Evolutionary conservation across 37 sponge, comb jelly and placozoan genomes (phyloP), one percentile per base, ranked within the genome.

Genomic region (Geodia barretti): DNA sequence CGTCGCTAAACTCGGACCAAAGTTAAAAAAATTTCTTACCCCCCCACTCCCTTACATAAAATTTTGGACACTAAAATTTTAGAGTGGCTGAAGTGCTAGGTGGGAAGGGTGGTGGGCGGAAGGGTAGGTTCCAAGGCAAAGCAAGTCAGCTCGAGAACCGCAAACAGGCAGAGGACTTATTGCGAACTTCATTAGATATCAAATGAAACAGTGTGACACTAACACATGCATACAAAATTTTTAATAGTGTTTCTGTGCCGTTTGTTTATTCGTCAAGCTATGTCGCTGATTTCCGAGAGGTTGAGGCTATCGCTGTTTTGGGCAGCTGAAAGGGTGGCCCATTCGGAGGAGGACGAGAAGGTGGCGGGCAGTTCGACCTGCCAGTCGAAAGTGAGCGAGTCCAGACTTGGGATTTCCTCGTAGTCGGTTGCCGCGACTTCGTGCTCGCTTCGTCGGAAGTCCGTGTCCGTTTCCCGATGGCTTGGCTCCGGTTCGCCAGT

Each of bases 61-160:
- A 2, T 23, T 39, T 41, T 5, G 4, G 30, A 36, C 4, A 28
- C 24, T 76, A 0, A 75, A 60, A 58, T n/a, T 72, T 38, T 77
- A 92, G 94, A 58, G 76, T 98, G 26, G 85, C 91, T 70, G 78
- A 76, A 26, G 28, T 85, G n/a, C 60, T 98, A 40, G 86, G 79
- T 17, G 99, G 94, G 19, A 96, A 96, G 63, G 99, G 99, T 64
- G 99, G 99, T 41, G 99, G 99, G 5, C 88, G 87, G n/a, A 89
- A 86, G 38, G 95, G 93, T 28, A 69, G 87, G 26, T 98, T 76
- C 73, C 99, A 98, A 72, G 99, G 99, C 31, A 98, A 98, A 36
- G 92, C 79, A 32, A 64, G 42, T 4, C 80, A 89, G 30, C 23
- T 98, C 61, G 87, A 85, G 65, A 86, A 71, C 0, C 69, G 88